Percentiles rank a stretch among this genome's conserved stretches.
Evolutionary conservation across 2,888 invertebrate genomes (phyloP).

Genomic region (Temnothorax unifasciatus): DNA sequence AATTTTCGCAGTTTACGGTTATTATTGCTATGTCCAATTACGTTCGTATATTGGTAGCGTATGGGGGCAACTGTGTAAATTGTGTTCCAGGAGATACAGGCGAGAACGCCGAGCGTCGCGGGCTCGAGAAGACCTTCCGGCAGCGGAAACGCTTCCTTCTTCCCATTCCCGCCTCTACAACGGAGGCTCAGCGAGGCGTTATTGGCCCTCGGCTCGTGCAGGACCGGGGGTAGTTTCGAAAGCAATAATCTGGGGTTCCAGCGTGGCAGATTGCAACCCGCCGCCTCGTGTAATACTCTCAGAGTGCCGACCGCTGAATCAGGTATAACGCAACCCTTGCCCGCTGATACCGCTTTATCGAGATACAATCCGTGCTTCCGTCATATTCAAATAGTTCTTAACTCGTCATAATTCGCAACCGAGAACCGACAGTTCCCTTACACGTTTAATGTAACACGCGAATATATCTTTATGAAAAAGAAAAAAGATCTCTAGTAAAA

Average conservation of each 20-base stretch:
- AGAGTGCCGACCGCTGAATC: slow-evolving; percentile 88
- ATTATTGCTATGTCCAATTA: neutral
- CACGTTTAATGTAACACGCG: neutral
- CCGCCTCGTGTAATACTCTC: slow-evolving; percentile 90
- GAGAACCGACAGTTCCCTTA: neutral
- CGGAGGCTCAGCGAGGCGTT: slow-evolving; percentile 88
- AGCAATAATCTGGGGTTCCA: slow-evolving; percentile 81
- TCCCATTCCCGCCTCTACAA: slow-evolving; percentile 87
- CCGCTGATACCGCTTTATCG: neutral
- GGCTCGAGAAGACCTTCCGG: slow-evolving; percentile 92
- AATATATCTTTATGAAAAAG: neutral
- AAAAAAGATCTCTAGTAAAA: neutral
- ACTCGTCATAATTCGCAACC: neutral
- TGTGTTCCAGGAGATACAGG: slow-evolving; percentile 90
- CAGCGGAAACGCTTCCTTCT: slow-evolving; percentile 86
- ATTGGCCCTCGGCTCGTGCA: slow-evolving; percentile 85
- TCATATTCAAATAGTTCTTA: slow-evolving; percentile 11
- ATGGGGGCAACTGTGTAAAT: slow-evolving; percentile 9
- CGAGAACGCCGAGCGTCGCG: slow-evolving; percentile 92
- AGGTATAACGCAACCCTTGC: slow-evolving; percentile 58
- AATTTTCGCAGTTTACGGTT: slow-evolving; percentile 25
- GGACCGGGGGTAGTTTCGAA: slow-evolving; percentile 79
- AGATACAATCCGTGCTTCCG: neutral
- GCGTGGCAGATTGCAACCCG: slow-evolving; percentile 88
- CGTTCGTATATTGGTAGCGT: neutral